Evolutionary conservation across 2,113 vertebrate genomes (phyloP), one percentile per base, ranked within the genome.

Genomic region (Probosciger aterrimus): DNA sequence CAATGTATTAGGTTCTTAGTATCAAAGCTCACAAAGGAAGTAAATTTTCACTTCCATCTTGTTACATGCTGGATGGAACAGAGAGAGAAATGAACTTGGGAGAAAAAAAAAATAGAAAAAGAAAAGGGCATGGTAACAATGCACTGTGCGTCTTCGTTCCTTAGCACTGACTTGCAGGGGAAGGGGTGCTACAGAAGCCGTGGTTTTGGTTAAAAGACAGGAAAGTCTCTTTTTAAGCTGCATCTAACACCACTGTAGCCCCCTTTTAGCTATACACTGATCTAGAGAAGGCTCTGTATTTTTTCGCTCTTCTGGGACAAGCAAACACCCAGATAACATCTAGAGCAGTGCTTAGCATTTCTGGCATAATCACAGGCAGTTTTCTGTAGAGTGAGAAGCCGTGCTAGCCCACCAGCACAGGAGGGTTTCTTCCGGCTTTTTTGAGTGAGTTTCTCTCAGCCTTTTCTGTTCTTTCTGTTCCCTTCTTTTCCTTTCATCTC

Each of bases 11-110:
- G 23, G 50, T 78, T 81, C 74, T 89, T 67, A 52, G 44, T 76
- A 78, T 37, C 23, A 37, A 64, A 80, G 64, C 37, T 77, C 73
- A 79, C 28, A 71, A 63, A 95, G 47, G 53, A 89, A 82, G 83
- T 63, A 65, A 69, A 46, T 93, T 92, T 91, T 93, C 75, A 39
- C 44, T 88, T 92, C 90, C 24, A 22, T 93, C 69, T 75, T 60
- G 16, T 78, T 77, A 31, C 4, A 5, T 82, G 41, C 46, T 90
- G 49, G 28, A 14, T 49, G 35, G 19, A 78, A 65, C 1, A 9
- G 14, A 90, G n/a, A 67, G 11, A 68, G 18, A 81, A 91, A 64
- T 33, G 11, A 91, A 13, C 47, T 67, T 86, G 80, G 9, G 31
- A 69, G 22, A 69, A 62, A 59, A 84, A 86, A 76, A 27, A 52